Evolutionary conservation across 2,797 vertebrate species (phyloP).

Genomic region (Cryptoprocta ferox): DNA sequence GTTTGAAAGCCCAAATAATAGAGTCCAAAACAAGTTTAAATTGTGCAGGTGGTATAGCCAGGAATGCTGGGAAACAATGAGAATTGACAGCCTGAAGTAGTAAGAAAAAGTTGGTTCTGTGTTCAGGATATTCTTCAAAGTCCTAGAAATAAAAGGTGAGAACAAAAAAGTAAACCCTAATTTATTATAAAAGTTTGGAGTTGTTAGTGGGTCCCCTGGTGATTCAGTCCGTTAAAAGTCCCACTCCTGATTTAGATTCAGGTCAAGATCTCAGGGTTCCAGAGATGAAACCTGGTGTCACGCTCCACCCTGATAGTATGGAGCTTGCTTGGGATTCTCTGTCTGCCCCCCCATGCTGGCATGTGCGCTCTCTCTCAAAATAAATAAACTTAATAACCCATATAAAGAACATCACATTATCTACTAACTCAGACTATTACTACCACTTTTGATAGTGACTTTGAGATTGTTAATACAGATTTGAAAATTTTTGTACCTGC

Average conservation of each 20-base stretch:
- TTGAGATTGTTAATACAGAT: not conserved
- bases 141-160: conserved; percentile 87
- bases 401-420: not conserved
- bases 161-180: not conserved
- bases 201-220: not conserved
- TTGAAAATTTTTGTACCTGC: not conserved
- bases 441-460: not conserved
- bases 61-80: conserved; percentile 98
- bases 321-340: too few relatives aligned
- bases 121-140: conserved; percentile 99
- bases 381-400: not conserved
- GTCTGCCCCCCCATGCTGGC: too few relatives aligned
- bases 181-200: not conserved
- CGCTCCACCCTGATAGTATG: too few relatives aligned
- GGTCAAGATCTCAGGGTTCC: too few relatives aligned
- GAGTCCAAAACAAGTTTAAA: conserved; percentile 99
- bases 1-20: conserved; percentile 99
- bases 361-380: too few relatives aligned
- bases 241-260: too few relatives aligned
- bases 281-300: too few relatives aligned
- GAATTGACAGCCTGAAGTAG: conserved; percentile 99
- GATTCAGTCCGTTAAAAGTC: too few relatives aligned
- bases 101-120: conserved; percentile 99
- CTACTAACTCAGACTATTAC: not conserved
- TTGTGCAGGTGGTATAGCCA: conserved; percentile 98